phyloP scores from a whole-genome alignment of 2,113 vertebrate genomes.

The Blennius ocellaris region DNA sequence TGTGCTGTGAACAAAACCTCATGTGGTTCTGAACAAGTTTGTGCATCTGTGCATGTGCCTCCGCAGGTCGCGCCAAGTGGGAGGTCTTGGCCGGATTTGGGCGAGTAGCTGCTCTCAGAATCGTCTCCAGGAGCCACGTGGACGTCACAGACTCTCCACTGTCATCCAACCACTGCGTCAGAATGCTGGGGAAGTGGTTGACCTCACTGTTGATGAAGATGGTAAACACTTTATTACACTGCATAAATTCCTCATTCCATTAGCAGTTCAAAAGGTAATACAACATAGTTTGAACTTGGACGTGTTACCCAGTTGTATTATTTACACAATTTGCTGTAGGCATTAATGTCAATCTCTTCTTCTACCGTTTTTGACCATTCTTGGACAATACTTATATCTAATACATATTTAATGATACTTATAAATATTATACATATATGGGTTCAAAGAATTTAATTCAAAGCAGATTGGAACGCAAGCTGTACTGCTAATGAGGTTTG shows the following conservation, averaged over 20 bases:
- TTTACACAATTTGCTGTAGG: background rate
- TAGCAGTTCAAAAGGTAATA: no score
- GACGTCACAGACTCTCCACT: constrained; percentile 92
- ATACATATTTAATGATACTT: no score
- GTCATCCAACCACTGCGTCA: constrained; percentile 97
- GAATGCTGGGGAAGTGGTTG: constrained; percentile 95
- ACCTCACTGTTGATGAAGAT: constrained; percentile 98
- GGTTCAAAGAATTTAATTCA: constrained; percentile 66
- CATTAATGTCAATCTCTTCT: background rate
- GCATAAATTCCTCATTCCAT: no score
- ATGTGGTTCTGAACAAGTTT: constrained; percentile 12
- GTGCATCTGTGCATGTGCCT: constrained; percentile 33
- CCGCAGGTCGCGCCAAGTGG: constrained; percentile 90
- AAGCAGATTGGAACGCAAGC: constrained; percentile 64
- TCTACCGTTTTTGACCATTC: background rate
- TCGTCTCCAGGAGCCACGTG: constrained; percentile 89
- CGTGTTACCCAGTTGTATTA: no score
- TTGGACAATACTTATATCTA: background rate
- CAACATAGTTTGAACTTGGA: no score
- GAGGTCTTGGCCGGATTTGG: constrained; percentile 92
- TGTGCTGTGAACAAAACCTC: constrained; percentile 16
- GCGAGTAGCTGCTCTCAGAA: constrained; percentile 89
- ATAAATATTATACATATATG: no score
- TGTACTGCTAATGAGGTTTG: constrained; percentile 70
- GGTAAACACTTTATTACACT: constrained; percentile 76